These are phyloP conservation scores for Lepus timidus DNA, from an alignment of 2,113 vertebrate genomes.

Conservation along the genomic window DNA sequence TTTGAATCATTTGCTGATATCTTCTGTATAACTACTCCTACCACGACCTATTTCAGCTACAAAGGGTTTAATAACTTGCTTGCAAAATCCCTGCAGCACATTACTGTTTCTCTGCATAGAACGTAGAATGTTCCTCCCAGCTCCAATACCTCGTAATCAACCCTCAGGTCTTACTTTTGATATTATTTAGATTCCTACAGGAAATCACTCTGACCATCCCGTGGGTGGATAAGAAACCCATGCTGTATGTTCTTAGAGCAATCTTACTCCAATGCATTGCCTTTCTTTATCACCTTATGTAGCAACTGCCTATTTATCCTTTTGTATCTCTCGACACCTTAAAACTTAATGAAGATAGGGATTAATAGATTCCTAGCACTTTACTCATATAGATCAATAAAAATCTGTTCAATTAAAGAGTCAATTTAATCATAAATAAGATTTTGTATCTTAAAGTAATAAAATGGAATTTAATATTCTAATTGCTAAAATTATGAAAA, in stretches of 20 bases:
- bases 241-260: not conserved
- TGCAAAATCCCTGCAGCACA: not conserved
- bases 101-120: constrained; percentile 24
- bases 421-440: constrained; percentile 33
- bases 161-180: not conserved
- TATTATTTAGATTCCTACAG: not conserved
- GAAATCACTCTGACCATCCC: not conserved
- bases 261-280: not conserved
- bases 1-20: constrained; percentile 55
- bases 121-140: constrained; percentile 37
- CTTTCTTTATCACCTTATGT: not conserved
- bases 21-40: not conserved
- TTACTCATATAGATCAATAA: constrained; percentile 6
- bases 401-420: constrained; percentile 45
- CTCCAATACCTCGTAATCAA: not conserved
- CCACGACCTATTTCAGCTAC: not conserved
- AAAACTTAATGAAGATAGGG: not conserved
- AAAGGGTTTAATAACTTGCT: constrained; percentile 27
- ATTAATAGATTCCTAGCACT: not conserved
- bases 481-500: not conserved
- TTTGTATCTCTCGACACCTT: not conserved
- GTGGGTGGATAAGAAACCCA: not conserved
- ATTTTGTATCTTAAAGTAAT: constrained; percentile 22
- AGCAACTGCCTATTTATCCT: not conserved
- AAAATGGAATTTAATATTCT: constrained; percentile 41